These are phyloP conservation scores for Semibalanus balanoides DNA, from an alignment of 1,140 invertebrate species.

Conservation along the genomic window DNA sequence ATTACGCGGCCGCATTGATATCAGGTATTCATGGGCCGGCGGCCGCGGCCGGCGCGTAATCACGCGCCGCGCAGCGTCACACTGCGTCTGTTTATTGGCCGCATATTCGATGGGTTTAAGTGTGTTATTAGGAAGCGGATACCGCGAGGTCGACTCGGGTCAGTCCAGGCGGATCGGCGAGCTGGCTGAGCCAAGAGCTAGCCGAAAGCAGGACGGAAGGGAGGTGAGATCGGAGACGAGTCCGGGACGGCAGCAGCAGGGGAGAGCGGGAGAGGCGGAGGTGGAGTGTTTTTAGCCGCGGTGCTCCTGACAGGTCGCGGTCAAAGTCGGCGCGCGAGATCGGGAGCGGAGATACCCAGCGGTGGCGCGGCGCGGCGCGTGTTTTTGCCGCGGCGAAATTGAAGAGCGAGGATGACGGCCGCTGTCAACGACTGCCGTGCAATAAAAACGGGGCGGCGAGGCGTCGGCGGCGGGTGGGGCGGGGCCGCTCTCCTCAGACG, in stretches of 20 bases:
- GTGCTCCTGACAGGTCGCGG: too few relatives aligned
- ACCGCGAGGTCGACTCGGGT: not conserved
- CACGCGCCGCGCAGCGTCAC: not conserved
- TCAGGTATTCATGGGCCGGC: not conserved
- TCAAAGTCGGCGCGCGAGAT: not conserved
- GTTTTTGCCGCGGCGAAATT: not conserved
- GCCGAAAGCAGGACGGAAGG: too few relatives aligned
- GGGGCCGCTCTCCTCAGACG: too few relatives aligned
- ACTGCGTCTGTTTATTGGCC: not conserved
- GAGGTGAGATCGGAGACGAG: too few relatives aligned
- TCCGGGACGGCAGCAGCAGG: too few relatives aligned
- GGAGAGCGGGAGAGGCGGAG: too few relatives aligned
- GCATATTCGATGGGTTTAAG: not conserved
- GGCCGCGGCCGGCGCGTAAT: not conserved
- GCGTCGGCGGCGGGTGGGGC: not conserved
- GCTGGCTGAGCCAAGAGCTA: too few relatives aligned
- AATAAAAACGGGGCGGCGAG: not conserved
- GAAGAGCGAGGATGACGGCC: not conserved
- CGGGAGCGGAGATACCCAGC: not conserved
- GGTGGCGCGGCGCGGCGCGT: not conserved
- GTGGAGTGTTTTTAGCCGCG: too few relatives aligned
- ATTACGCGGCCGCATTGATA: not conserved
- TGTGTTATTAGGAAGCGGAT: not conserved
- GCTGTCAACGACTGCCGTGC: not conserved
- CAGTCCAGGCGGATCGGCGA: too few relatives aligned